Conservation (phyloP, 1,140 invertebrate genomes). For the Varroa destructor region DNA sequence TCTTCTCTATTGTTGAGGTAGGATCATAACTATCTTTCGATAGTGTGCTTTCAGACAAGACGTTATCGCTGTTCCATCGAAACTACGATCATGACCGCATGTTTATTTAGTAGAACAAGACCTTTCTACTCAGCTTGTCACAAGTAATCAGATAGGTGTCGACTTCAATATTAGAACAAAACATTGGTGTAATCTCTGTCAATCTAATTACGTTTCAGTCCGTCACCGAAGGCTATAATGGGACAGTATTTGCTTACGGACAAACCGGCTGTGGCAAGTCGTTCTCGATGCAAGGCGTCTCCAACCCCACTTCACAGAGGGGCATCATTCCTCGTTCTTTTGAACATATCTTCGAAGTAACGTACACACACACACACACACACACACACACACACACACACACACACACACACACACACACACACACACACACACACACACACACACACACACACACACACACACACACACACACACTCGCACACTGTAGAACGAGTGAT, state of each 20-base stretch:
- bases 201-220: constrained; percentile 44
- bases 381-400: too few relatives aligned
- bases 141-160: too few relatives aligned
- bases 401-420: background rate
- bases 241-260: constrained; percentile 72
- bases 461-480: too few relatives aligned
- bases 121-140: constrained; percentile 1
- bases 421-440: background rate
- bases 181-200: too few relatives aligned
- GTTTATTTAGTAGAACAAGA: constrained; percentile 28
- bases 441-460: too few relatives aligned
- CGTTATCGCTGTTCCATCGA: too few relatives aligned
- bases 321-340: constrained; percentile 72
- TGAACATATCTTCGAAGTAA: constrained; percentile 43
- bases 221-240: constrained; percentile 71
- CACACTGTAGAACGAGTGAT: background rate
- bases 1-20: constrained; percentile 55
- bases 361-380: too few relatives aligned
- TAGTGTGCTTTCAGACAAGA: too few relatives aligned
- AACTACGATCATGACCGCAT: background rate
- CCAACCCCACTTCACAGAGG: constrained; percentile 45
- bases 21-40: constrained; percentile 29
- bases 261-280: constrained; percentile 66
- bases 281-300: constrained; percentile 64
- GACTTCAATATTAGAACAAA: too few relatives aligned